These are phyloP conservation scores for Chionis minor DNA, from an alignment of 2,113 vertebrate species.

Conservation along the genomic window DNA sequence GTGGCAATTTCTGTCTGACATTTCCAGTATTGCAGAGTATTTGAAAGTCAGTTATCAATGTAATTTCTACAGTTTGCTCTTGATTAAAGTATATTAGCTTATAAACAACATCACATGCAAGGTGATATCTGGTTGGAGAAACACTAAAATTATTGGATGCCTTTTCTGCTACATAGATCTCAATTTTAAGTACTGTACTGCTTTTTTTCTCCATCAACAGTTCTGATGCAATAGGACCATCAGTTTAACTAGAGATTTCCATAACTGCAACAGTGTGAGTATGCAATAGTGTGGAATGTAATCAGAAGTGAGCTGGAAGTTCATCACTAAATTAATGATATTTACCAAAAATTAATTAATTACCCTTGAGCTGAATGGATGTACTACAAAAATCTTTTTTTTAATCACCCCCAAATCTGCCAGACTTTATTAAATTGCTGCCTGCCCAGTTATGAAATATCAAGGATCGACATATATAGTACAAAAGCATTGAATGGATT, in stretches of 20 bases:
- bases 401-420: not conserved
- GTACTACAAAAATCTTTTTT: not conserved
- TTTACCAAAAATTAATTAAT: not conserved
- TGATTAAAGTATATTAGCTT: not conserved
- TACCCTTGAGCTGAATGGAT: not conserved
- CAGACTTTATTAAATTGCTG: not conserved
- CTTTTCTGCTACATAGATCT: not conserved
- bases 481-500: not conserved
- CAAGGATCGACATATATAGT: not conserved
- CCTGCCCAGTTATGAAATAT: not conserved
- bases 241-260: not conserved
- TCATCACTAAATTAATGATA: not conserved
- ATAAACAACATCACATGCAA: fast-evolving
- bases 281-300: not conserved
- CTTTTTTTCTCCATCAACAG: not conserved
- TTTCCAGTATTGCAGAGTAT: not conserved
- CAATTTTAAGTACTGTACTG: not conserved
- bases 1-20: not conserved
- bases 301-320: not conserved
- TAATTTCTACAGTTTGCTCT: not conserved
- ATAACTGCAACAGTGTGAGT: not conserved
- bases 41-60: not conserved
- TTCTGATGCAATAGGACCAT: not conserved
- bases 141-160: not conserved
- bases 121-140: not conserved